These are phyloP conservation scores for Magallana angulata DNA, from an alignment of 1,140 invertebrate species.

Conservation along the genomic window DNA sequence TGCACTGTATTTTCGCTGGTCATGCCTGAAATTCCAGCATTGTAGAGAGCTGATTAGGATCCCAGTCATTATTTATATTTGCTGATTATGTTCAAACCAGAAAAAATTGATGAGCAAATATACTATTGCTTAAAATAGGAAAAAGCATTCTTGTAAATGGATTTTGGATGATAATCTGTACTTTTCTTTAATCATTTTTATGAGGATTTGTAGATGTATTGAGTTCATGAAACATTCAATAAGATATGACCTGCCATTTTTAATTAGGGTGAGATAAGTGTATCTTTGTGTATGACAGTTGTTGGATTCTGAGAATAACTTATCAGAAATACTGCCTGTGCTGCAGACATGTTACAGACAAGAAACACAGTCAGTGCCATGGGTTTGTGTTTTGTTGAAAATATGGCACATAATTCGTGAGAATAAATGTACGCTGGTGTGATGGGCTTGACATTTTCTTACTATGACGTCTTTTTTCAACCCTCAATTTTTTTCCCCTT, in stretches of 20 bases:
- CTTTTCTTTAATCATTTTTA: slow-evolving; percentile 3
- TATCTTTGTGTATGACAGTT: not conserved
- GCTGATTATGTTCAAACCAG: slow-evolving; percentile 3
- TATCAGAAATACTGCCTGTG: not conserved
- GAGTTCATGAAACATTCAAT: slow-evolving; percentile 20
- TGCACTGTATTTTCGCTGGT: slow-evolving; percentile 13
- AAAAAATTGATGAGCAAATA: slow-evolving; percentile 34
- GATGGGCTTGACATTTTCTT: not conserved
- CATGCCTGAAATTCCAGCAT: slow-evolving; percentile 21
- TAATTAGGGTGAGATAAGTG: not conserved
- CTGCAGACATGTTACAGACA: slow-evolving; percentile 8
- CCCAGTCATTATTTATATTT: slow-evolving; percentile 29
- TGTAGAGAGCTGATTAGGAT: slow-evolving; percentile 23
- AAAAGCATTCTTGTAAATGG: not conserved
- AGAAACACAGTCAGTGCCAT: slow-evolving; percentile 10
- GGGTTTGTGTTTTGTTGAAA: slow-evolving; percentile 10
- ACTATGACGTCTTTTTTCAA: not conserved
- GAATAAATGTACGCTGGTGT: not conserved
- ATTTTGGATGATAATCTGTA: not conserved
- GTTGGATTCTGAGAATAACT: slow-evolving; percentile 22
- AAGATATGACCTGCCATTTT: slow-evolving; percentile 23
- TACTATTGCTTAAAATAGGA: not conserved
- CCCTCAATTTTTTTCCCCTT: not conserved
- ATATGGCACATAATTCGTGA: not conserved
- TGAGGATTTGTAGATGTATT: not conserved